Evolutionary conservation across 2,797 vertebrate genomes (phyloP).

Genomic region (Naso thynnoides): DNA sequence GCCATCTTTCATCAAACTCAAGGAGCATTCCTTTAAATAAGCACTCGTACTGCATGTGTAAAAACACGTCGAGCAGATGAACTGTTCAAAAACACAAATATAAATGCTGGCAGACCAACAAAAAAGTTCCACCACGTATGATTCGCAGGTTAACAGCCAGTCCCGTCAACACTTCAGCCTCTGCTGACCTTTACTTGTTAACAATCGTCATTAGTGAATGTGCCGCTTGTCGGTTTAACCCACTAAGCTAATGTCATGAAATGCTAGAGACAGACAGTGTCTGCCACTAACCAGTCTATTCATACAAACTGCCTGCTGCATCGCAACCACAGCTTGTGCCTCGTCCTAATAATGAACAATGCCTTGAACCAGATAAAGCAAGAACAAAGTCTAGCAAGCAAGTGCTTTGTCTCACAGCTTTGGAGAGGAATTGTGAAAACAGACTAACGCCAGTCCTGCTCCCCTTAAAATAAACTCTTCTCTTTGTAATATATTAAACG

Average conservation of each 20-base stretch:
- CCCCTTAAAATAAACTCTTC: conserved; percentile 66
- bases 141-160: conserved; percentile 30
- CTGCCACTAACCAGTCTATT: conserved; percentile 41
- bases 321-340: conserved; percentile 35
- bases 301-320: conserved; percentile 31
- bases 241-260: conserved; percentile 40
- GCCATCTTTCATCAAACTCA: conserved; percentile 22
- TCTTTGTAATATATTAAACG: conserved; percentile 67
- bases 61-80: background rate
- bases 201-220: conserved; percentile 55
- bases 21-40: conserved; percentile 19
- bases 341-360: conserved; percentile 57
- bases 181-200: conserved; percentile 53
- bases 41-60: background rate
- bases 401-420: conserved; percentile 31
- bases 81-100: conserved; percentile 2
- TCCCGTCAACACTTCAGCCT: conserved; percentile 33
- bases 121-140: conserved; percentile 13
- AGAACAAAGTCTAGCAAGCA: conserved; percentile 17
- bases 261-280: conserved; percentile 27
- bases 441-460: conserved; percentile 22
- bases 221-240: conserved; percentile 53
- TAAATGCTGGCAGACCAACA: conserved; percentile 1
- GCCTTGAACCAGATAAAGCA: conserved; percentile 33
- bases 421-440: conserved; percentile 22